Base-by-base conservation (phyloP, 2,888 invertebrate species). In the Amphipyra berbera region DNA sequence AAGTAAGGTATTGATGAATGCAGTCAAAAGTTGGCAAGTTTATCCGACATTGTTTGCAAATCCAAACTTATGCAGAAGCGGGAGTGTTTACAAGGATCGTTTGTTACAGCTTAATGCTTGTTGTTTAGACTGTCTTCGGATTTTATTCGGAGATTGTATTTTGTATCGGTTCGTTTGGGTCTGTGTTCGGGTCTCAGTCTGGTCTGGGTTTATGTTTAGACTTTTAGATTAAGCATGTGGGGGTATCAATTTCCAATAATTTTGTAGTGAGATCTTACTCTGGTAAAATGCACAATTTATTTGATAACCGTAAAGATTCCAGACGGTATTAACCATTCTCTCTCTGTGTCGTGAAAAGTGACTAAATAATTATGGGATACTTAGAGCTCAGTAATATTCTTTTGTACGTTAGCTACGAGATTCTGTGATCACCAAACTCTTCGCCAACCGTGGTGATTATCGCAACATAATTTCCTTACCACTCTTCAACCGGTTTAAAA, bases 41-140 rank as follows among this genome's bases (percentile, higher is more conserved):
- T 84, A 83, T 85, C 82, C 82, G 78, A 84, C 86, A 87, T 88
- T 90, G 90, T 90, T 91, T 89, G 90, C 85, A 88, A 90, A 90
- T 90, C 87, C 88, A 84, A 90, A 90, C 89, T 91, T 91, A 91
- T 90, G 89, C 89, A 89, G 90, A 82, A 87, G 79, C 80, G 84
- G 84, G 84, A 87, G 87, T 90, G 90, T 90, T 90, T 89, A 90
- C 89, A 89, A 85, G 84, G 87, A 87, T 88, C 89, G 88, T 89
- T 90, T 89, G 90, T 90, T 89, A 87, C 85, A 84, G 84, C 88
- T 90, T 90, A 90, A 90, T 89, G 90, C 85, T 82, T 84, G 88
- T 88, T 88, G 89, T 90, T 89, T 88, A 82, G 84, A 87, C 85
- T 87, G 87, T 88, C 87, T 86, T 82, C 75, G 76, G 78, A 80